Percentiles rank a stretch among this genome's conserved stretches.
These are phyloP conservation scores for Acheta domesticus DNA, from an alignment of 2,888 invertebrate species.

Conservation along the genomic window DNA sequence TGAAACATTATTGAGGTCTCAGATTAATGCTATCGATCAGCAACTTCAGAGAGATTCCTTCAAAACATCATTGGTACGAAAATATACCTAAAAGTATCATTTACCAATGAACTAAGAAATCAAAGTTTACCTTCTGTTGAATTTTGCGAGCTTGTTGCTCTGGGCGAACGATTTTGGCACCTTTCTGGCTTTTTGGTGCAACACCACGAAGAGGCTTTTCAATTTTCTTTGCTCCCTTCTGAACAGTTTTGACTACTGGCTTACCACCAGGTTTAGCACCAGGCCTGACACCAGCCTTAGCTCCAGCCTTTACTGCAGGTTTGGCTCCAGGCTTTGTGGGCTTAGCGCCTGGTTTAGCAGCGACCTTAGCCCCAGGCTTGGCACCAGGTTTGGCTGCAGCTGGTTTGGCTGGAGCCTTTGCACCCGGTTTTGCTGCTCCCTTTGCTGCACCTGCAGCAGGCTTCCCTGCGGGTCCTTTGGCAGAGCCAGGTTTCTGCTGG, in stretches of 20 bases:
- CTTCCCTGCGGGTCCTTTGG: conserved; percentile 43
- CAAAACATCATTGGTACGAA: conserved; percentile 47
- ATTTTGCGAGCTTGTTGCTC: conserved; percentile 78
- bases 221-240: conserved; percentile 41
- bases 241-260: conserved; percentile 49
- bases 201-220: conserved; percentile 57
- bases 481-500: conserved; percentile 30
- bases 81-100: conserved; percentile 34
- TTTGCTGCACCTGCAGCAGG: conserved; percentile 39
- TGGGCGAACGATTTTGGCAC: conserved; percentile 44
- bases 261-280: conserved; percentile 45
- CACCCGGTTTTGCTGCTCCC: conserved; percentile 34
- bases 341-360: conserved; percentile 41
- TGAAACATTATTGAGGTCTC: too few species aligned
- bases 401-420: conserved; percentile 46
- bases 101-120: conserved; percentile 22
- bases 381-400: conserved; percentile 46
- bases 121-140: conserved; percentile 69
- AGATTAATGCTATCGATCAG: neutral
- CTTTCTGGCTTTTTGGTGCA: conserved; percentile 55
- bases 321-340: conserved; percentile 43
- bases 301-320: conserved; percentile 43
- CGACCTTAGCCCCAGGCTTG: conserved; percentile 45
- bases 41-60: conserved; percentile 59
- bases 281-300: conserved; percentile 55